phyloP scores from a whole-genome alignment of 1,140 invertebrate species.

The Aphelenchoides fujianensis region DNA sequence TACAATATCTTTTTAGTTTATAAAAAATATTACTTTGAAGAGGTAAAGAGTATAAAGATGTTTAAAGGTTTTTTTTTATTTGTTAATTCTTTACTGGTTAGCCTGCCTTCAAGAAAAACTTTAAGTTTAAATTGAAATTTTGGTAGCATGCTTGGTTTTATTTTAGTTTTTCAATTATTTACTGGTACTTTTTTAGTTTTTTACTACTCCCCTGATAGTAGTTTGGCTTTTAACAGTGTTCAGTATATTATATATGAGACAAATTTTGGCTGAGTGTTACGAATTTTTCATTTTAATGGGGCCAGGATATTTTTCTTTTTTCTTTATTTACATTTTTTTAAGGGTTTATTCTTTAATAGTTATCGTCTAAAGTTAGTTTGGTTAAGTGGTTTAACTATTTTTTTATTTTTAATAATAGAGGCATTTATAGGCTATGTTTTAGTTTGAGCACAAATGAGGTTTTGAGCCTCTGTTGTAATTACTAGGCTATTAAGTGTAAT shows the following conservation, averaged over 20 bases:
- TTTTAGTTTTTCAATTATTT: constrained; percentile 45
- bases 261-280: constrained; percentile 47
- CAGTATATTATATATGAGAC: constrained; percentile 49
- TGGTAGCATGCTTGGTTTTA: constrained; percentile 48
- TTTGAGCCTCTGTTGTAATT: constrained; percentile 53
- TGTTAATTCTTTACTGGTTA: constrained; percentile 20
- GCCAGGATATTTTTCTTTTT: constrained; percentile 56
- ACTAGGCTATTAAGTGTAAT: constrained; percentile 52
- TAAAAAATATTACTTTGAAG: constrained; percentile 38
- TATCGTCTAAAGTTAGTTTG: constrained; percentile 39
- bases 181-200: constrained; percentile 48
- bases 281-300: constrained; percentile 52
- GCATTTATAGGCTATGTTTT: constrained; percentile 50
- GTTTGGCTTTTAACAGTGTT: constrained; percentile 45
- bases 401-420: constrained; percentile 43
- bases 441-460: constrained; percentile 51
- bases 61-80: constrained; percentile 45
- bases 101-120: constrained; percentile 39
- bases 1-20: constrained; percentile 31
- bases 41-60: constrained; percentile 32
- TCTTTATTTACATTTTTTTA: constrained; percentile 51
- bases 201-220: constrained; percentile 38
- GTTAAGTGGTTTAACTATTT: constrained; percentile 40
- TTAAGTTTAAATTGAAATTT: constrained; percentile 45
- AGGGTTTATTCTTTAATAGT: constrained; percentile 46